Conservation (phyloP, 1,140 invertebrate genomes). For the Stratiolaelaps scimitus region DNA sequence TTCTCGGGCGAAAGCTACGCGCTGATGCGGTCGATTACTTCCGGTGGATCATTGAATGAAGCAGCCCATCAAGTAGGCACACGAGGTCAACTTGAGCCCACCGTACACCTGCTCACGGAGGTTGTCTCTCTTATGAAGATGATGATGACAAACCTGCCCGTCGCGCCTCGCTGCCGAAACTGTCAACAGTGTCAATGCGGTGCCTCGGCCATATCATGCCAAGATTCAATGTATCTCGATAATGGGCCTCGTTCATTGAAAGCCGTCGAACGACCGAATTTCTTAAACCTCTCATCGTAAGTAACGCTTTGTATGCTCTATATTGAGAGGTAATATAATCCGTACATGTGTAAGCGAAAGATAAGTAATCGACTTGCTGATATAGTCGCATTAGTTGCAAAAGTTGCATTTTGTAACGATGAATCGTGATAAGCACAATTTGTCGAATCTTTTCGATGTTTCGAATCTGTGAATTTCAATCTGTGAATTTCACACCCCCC, state of each 20-base stretch:
- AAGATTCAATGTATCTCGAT: no score
- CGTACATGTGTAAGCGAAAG: no score
- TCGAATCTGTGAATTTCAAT: not conserved
- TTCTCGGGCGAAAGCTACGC: slow-evolving; percentile 10
- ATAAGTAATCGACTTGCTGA: no score
- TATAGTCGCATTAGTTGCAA: not conserved
- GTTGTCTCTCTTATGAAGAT: slow-evolving; percentile 24
- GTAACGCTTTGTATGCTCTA: no score
- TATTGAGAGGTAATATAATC: no score
- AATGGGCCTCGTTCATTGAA: no score
- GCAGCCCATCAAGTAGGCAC: not conserved
- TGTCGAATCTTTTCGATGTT: not conserved
- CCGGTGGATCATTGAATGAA: not conserved
- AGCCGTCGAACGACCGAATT: not conserved
- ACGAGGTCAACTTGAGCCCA: not conserved
- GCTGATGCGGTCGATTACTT: slow-evolving; percentile 18
- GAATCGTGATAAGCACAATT: not conserved
- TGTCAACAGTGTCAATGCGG: slow-evolving; percentile 17
- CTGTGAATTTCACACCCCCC: no score
- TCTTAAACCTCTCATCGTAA: slow-evolving; percentile 15
- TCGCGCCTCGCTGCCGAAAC: not conserved
- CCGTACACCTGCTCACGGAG: slow-evolving; percentile 15
- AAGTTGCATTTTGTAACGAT: not conserved
- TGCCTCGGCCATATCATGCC: not conserved
- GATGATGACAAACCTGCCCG: slow-evolving; percentile 23